Conservation (phyloP, 2,113 vertebrate genomes). For the Guaruba guarouba region DNA sequence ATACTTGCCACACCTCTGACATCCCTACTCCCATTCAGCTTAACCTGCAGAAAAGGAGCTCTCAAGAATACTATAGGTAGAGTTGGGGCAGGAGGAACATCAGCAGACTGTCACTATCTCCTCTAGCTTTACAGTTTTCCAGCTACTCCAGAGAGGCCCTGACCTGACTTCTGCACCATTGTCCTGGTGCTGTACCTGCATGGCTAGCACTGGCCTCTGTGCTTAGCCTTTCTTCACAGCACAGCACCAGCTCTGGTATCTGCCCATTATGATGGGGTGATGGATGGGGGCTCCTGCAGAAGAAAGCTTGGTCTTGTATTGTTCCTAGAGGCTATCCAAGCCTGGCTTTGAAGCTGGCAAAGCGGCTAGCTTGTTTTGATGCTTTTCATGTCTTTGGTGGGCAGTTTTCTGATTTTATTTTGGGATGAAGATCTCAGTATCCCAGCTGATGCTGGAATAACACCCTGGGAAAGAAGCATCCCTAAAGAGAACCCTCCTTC, state of each 20-base stretch:
- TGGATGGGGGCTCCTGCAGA: background rate
- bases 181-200: rapidly evolving
- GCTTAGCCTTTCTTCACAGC: background rate
- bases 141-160: background rate
- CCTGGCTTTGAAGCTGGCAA: background rate
- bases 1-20: background rate
- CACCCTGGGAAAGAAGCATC: background rate
- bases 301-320: background rate
- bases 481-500: background rate
- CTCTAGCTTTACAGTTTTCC: background rate
- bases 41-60: background rate
- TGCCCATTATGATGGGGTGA: background rate
- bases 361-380: background rate
- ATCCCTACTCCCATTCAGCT: background rate
- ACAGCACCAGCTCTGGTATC: too few relatives aligned
- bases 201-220: rapidly evolving
- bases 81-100: background rate
- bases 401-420: background rate
- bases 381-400: background rate
- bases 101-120: background rate
- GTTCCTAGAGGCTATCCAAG: background rate
- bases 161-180: rapidly evolving
- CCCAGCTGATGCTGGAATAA: background rate
- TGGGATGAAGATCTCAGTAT: background rate
- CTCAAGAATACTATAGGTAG: background rate